Conservation (phyloP, 2,113 vertebrate genomes). For the Glareola pratincola region DNA sequence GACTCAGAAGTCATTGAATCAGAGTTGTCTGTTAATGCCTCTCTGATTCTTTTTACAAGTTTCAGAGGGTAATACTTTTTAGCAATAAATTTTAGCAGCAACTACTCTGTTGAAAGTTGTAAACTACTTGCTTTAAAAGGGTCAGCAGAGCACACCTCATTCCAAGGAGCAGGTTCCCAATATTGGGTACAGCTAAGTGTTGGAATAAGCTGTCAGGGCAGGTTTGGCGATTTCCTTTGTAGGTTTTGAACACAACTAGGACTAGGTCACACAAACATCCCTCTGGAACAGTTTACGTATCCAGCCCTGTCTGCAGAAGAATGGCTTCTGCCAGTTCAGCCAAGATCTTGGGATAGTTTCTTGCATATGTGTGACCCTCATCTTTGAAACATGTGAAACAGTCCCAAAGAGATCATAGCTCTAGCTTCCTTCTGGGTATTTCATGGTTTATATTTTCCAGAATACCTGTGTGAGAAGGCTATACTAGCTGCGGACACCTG, state of each 20-base stretch:
- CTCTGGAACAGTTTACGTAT: background rate
- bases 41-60: background rate
- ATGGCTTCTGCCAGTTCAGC: background rate
- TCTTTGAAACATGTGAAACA: background rate
- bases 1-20: background rate
- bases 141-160: background rate
- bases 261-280: background rate
- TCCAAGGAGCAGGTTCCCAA: background rate
- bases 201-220: background rate
- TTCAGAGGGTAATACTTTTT: background rate
- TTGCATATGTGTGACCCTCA: background rate
- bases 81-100: background rate
- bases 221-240: background rate
- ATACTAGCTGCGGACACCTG: background rate
- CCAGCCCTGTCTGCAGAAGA: background rate
- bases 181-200: background rate
- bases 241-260: background rate
- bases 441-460: background rate
- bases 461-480: background rate
- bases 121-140: background rate
- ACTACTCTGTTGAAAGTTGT: background rate
- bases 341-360: background rate
- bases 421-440: background rate
- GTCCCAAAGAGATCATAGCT: background rate
- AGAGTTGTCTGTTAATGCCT: background rate